Evolutionary conservation across 1,140 invertebrate species (phyloP).

Genomic region (Drosophila seguyi): DNA sequence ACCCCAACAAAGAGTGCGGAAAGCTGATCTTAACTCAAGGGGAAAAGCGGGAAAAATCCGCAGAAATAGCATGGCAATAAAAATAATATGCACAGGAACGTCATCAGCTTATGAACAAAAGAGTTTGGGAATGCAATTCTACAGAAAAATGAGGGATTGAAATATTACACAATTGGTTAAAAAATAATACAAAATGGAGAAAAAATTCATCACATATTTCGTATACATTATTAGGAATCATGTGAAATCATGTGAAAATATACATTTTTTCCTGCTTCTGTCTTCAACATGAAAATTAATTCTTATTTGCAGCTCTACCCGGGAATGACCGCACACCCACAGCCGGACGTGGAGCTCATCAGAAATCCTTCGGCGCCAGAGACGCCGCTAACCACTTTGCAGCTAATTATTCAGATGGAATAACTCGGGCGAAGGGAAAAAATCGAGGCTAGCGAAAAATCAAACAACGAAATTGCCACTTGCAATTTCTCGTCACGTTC

Average conservation of each 20-base stretch:
- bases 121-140: background rate
- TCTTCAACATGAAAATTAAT: constrained; percentile 66
- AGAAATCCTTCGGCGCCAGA: constrained; percentile 50
- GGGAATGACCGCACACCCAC: constrained; percentile 61
- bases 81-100: constrained; percentile 15
- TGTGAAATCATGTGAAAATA: background rate
- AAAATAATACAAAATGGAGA: background rate
- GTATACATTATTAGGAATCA: background rate
- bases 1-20: constrained; percentile 55
- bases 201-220: background rate
- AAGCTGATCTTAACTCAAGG: constrained; percentile 33
- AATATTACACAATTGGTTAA: background rate
- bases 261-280: background rate
- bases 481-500: constrained; percentile 82
- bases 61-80: constrained; percentile 10
- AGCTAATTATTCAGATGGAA: constrained; percentile 83
- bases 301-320: constrained; percentile 73
- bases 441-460: constrained; percentile 62
- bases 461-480: constrained; percentile 82
- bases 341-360: constrained; percentile 39
- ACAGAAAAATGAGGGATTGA: background rate
- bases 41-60: constrained; percentile 35
- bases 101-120: background rate
- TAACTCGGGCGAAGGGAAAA: constrained; percentile 17
- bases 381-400: constrained; percentile 67